Percentiles rank a stretch among this genome's conserved stretches.
These are phyloP conservation scores for Psophia crepitans DNA, from an alignment of 2,113 vertebrate genomes.

Conservation along the genomic window DNA sequence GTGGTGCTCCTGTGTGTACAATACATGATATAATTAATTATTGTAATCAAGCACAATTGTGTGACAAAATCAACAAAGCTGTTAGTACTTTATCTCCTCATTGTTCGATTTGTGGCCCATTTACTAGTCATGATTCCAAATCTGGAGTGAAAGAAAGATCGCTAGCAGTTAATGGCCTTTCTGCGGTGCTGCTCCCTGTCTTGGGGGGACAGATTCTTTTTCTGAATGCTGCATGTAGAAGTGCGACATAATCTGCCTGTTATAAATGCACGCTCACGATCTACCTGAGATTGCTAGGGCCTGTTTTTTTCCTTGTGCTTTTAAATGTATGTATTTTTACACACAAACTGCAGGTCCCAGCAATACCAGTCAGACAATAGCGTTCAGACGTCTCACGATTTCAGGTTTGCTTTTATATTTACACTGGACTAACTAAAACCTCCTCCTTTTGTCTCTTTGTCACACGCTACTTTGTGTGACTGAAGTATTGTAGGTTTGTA, in stretches of 20 bases:
- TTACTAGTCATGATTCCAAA: not conserved
- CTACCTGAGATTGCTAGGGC: not conserved
- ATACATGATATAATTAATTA: not conserved
- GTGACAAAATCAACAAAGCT: not conserved
- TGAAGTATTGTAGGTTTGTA: not conserved
- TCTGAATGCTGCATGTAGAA: not conserved
- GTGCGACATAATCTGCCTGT: not conserved
- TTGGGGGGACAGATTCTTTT: not conserved
- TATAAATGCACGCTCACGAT: not conserved
- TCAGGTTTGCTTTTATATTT: not conserved
- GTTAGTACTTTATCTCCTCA: not conserved
- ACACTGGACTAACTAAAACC: not conserved
- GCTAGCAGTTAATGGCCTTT: not conserved
- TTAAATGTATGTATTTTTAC: not conserved
- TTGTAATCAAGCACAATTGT: not conserved
- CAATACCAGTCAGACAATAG: not conserved
- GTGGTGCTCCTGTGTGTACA: not conserved
- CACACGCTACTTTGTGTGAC: accelerated
- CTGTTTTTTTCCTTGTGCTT: not conserved
- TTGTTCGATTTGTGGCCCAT: not conserved
- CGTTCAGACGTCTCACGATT: not conserved
- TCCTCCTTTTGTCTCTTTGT: not conserved
- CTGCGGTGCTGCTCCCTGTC: not conserved
- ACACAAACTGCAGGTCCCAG: not conserved
- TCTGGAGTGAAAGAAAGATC: not conserved